A percentile compares a stretch with the other conserved stretches of the same genome.
Conservation (phyloP, 2,113 vertebrate species). For the Ursus arctos region DNA sequence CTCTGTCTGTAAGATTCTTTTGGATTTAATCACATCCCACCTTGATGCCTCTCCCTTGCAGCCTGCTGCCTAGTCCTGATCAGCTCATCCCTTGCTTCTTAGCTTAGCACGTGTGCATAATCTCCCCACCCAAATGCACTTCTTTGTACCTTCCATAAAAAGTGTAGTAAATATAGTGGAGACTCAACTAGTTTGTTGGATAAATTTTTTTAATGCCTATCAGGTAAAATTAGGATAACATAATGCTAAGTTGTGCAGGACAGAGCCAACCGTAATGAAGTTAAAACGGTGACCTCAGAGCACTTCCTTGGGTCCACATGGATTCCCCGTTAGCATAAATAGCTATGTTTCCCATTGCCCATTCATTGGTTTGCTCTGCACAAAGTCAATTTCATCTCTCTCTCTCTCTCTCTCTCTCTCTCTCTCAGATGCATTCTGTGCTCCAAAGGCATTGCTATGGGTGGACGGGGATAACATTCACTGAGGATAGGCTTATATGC, state of each 20-base stretch:
- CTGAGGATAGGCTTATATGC: constrained; percentile 22
- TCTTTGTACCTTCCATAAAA: background rate
- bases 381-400: background rate
- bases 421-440: background rate
- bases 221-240: background rate
- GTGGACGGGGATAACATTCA: background rate
- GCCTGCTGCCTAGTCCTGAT: background rate
- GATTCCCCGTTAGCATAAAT: background rate
- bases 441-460: constrained; percentile 29
- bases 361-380: background rate
- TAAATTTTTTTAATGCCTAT: constrained; percentile 4
- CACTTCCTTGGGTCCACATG: background rate
- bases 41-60: background rate
- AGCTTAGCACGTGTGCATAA: background rate
- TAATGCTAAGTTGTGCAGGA: background rate
- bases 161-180: background rate
- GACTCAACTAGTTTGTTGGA: background rate
- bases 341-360: background rate
- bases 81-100: background rate
- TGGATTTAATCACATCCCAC: background rate
- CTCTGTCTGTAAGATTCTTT: background rate
- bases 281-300: background rate
- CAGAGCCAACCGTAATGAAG: background rate
- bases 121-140: background rate
- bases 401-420: background rate